Conservation (phyloP, 2,113 vertebrate species). For the Nematolebias whitei region DNA sequence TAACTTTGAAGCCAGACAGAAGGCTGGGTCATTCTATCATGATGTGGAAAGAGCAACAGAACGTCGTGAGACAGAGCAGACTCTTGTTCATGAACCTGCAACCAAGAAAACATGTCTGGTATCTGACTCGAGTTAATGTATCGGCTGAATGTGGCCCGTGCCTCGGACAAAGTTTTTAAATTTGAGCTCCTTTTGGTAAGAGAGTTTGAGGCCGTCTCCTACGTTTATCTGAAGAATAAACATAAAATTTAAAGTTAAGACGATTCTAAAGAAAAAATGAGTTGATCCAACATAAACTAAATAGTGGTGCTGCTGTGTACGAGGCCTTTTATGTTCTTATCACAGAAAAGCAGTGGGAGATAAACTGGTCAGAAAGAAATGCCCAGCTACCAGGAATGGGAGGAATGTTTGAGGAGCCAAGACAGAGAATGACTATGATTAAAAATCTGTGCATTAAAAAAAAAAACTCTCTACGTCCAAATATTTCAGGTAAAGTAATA, state of each 20-base stretch:
- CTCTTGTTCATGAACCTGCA: too few species aligned
- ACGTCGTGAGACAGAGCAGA: too few species aligned
- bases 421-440: conserved; percentile 9
- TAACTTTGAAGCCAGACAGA: too few species aligned
- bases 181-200: too few species aligned
- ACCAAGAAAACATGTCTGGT: too few species aligned
- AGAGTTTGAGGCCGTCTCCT: neutral
- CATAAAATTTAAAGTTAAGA: conserved; percentile 23
- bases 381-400: conserved; percentile 64
- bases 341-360: conserved; percentile 44
- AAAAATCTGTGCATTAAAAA: neutral
- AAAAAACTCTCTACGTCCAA: too few species aligned
- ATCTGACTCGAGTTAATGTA: too few species aligned
- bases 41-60: too few species aligned
- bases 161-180: too few species aligned
- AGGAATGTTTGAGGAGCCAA: conserved; percentile 66
- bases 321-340: conserved; percentile 68
- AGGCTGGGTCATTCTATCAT: too few species aligned
- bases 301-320: conserved; percentile 48
- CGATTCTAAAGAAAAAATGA: neutral
- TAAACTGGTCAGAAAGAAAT: conserved; percentile 38
- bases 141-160: too few species aligned
- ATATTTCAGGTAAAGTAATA: neutral
- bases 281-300: conserved; percentile 35
- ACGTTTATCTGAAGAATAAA: conserved; percentile 1